Conservation (phyloP, 92 coral and sea anemone genomes). For the Diadumene lineata region DNA sequence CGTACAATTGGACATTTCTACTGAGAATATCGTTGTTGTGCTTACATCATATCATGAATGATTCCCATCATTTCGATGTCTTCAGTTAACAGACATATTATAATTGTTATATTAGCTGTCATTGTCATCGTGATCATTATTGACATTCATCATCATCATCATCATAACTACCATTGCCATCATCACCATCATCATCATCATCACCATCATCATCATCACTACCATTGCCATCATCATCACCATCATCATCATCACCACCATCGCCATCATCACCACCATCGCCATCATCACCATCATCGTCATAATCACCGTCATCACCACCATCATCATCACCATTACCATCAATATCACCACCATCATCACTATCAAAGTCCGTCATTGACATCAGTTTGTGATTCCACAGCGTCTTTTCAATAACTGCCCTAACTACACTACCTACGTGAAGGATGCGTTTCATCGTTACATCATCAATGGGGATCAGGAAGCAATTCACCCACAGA, state of each 20-base stretch:
- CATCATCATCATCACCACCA: background rate
- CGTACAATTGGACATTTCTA: too few relatives aligned
- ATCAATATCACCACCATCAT: background rate
- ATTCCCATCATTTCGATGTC: background rate
- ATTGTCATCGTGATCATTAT: background rate
- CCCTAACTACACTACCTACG: constrained; percentile 51
- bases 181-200: background rate
- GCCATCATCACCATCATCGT: background rate
- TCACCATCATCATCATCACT: background rate
- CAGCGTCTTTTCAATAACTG: constrained; percentile 59
- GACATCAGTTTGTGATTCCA: background rate
- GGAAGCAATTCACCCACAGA: constrained; percentile 51
- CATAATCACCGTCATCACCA: background rate
- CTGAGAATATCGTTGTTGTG: too few relatives aligned
- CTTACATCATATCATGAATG: background rate
- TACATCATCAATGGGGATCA: constrained; percentile 66
- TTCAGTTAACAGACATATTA: background rate
- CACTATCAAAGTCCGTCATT: too few relatives aligned
- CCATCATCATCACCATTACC: background rate
- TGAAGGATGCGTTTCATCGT: constrained; percentile 86
- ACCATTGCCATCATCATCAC: background rate
- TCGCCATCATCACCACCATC: background rate
- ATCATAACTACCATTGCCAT: background rate
- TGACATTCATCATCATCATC: background rate
- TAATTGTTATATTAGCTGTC: background rate